These are phyloP conservation scores for Esox masquinongy DNA, from an alignment of 2,797 vertebrate species.

Conservation along the genomic window DNA sequence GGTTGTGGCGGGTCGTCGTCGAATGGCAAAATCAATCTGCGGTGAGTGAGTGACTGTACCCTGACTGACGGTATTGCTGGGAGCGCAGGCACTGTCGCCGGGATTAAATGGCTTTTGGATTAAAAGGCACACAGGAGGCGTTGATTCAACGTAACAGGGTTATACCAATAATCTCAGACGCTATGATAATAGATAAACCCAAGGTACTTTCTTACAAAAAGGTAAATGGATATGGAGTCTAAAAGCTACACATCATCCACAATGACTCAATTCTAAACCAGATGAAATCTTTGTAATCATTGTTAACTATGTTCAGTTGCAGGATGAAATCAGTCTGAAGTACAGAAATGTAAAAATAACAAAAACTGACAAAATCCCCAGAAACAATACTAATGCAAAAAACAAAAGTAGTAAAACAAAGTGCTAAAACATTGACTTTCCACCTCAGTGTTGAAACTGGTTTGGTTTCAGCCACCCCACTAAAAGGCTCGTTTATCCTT, in stretches of 20 bases:
- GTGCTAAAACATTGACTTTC: not conserved
- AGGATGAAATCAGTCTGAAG: not conserved
- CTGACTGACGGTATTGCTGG: not conserved
- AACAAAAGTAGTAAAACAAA: not conserved
- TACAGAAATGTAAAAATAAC: not conserved
- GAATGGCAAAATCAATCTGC: slow-evolving; percentile 90
- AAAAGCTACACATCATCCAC: not conserved
- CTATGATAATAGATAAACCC: not conserved
- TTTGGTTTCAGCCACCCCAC: slow-evolving; percentile 79
- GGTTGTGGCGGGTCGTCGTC: slow-evolving; percentile 82
- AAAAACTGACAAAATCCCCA: not conserved
- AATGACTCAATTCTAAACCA: not conserved
- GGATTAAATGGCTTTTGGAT: not conserved
- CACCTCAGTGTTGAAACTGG: slow-evolving; percentile 44
- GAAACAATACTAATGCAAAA: not conserved
- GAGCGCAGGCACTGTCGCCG: not conserved
- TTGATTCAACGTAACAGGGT: slow-evolving; percentile 1
- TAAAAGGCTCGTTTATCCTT: slow-evolving; percentile 83
- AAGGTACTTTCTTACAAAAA: not conserved
- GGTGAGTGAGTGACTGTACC: slow-evolving; percentile 74
- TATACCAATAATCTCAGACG: not conserved
- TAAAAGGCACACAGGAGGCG: not conserved
- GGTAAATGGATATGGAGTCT: not conserved
- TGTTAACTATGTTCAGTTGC: not conserved
- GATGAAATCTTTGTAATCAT: not conserved